phyloP scores from a whole-genome alignment of 2,113 vertebrate species.

The Sula dactylatra region DNA sequence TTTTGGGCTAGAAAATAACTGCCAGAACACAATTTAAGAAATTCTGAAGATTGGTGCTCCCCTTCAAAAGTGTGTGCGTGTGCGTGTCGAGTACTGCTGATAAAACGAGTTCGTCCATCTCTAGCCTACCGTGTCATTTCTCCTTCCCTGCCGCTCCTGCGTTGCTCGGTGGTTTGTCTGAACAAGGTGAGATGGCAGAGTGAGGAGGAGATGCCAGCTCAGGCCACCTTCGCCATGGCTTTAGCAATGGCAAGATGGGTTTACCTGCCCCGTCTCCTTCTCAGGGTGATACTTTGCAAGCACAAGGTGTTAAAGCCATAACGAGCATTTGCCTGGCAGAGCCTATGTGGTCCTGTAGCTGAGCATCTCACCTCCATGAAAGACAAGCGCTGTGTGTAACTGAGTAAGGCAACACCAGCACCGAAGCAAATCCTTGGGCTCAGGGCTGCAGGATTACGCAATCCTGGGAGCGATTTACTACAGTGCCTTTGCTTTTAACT shows the following conservation, averaged over 20 bases:
- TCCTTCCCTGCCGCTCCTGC: not conserved
- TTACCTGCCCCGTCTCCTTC: not conserved
- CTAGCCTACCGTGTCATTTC: not conserved
- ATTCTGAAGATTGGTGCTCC: not conserved
- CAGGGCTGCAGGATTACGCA: not conserved
- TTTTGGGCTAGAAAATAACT: not conserved
- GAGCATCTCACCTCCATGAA: not conserved
- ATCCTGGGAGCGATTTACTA: conserved; percentile 14
- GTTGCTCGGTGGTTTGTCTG: fast-evolving
- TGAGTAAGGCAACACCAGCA: not conserved
- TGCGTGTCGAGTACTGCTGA: not conserved
- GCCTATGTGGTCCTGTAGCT: not conserved
- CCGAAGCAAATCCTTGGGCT: not conserved
- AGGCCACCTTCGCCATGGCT: not conserved
- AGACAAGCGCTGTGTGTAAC: not conserved
- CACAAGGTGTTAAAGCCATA: not conserved
- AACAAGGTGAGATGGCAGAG: not conserved
- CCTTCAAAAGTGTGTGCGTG: not conserved
- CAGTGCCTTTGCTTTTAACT: not conserved
- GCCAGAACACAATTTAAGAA: not conserved
- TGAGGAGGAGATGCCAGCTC: not conserved
- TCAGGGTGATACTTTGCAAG: not conserved
- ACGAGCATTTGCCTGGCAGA: not conserved
- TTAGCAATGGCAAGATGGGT: fast-evolving
- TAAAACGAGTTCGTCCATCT: not conserved